Percentiles rank a stretch among this genome's conserved stretches.
Evolutionary conservation across 2,888 invertebrate genomes (phyloP).

Genomic region (Dryococelus australis): DNA sequence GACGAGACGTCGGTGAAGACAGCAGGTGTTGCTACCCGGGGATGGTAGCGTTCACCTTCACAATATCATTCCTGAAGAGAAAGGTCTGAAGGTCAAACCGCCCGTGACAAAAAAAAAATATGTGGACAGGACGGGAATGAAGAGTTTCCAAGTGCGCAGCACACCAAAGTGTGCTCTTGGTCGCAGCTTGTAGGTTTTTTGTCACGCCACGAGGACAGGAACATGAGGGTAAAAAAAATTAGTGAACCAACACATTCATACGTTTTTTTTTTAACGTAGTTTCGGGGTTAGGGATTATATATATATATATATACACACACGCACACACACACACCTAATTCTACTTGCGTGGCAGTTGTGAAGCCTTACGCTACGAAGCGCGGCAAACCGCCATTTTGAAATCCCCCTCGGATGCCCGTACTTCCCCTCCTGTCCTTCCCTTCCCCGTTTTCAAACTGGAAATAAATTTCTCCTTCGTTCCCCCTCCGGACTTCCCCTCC

Average conservation of each 20-base stretch:
- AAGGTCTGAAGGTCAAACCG: neutral
- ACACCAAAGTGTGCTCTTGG: neutral
- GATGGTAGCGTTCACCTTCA: neutral
- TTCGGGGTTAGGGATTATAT: neutral
- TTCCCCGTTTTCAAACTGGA: neutral
- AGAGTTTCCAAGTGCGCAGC: neutral
- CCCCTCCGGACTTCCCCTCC: neutral
- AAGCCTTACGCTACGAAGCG: neutral
- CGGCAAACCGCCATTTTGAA: neutral
- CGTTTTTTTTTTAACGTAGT: neutral
- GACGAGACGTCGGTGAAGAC: neutral
- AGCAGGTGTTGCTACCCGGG: neutral
- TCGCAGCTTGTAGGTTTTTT: neutral
- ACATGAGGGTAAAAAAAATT: neutral
- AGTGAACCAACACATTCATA: neutral
- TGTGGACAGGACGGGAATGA: neutral
- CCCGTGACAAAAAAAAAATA: neutral
- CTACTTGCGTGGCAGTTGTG: neutral
- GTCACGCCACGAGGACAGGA: neutral
- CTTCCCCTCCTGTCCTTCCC: neutral
- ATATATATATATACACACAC: too few species aligned
- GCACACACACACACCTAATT: too few species aligned
- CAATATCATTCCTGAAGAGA: conserved; percentile 1
- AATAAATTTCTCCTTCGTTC: neutral
- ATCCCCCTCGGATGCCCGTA: neutral